Evolutionary conservation across 64 coral and sea anemone species (phyloP).

Genomic region (Trachythela sp.): DNA sequence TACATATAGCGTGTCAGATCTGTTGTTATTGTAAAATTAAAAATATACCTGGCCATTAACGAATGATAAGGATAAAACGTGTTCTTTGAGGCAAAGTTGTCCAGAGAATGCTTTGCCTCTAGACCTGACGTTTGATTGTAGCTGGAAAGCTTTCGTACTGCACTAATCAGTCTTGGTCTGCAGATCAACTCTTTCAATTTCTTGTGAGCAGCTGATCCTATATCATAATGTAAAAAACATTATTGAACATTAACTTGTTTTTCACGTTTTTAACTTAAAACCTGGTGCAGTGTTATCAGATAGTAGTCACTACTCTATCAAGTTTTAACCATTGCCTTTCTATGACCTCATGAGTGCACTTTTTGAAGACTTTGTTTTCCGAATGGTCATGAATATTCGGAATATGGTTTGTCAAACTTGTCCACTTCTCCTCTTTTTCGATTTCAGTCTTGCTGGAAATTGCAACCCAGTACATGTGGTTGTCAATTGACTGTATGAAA

Average conservation of each 20-base stretch:
- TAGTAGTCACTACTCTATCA: not conserved
- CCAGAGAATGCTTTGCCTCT: not conserved
- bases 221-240: not conserved
- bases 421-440: slow-evolving; percentile 7
- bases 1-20: too few relatives aligned
- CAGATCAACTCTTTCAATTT: too few relatives aligned
- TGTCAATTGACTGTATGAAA: slow-evolving; percentile 4
- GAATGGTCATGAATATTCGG: not conserved
- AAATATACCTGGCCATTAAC: not conserved
- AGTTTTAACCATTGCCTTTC: not conserved
- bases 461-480: slow-evolving; percentile 45
- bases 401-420: not conserved
- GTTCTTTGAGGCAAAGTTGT: not conserved
- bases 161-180: not conserved
- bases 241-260: not conserved
- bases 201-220: not conserved
- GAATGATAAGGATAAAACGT: not conserved
- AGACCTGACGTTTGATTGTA: not conserved
- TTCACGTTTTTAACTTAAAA: not conserved
- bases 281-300: too few relatives aligned
- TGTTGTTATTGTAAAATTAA: not conserved
- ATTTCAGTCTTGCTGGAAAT: slow-evolving; percentile 3
- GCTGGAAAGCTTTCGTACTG: not conserved
- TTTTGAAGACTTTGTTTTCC: not conserved
- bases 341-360: not conserved